Evolutionary conservation across 1,140 invertebrate species (phyloP).

Genomic region (Lordiphosa collinella): DNA sequence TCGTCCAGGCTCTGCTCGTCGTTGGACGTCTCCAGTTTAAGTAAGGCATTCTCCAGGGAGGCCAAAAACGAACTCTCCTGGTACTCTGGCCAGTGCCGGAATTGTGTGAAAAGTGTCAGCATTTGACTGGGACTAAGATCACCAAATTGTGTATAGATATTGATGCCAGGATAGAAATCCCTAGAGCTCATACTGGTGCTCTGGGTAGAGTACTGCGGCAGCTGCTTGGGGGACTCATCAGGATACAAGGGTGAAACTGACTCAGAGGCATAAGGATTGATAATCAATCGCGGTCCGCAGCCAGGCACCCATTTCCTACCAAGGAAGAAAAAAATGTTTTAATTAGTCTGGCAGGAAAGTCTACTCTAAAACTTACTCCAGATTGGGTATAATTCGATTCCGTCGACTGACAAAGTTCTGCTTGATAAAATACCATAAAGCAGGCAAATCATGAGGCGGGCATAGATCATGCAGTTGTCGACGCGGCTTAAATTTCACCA

Average conservation of each 20-base stretch:
- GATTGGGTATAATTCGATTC: constrained; percentile 82
- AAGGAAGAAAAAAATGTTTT: neutral
- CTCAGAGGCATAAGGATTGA: constrained; percentile 46
- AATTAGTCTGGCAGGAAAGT: too few relatives aligned
- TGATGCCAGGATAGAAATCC: constrained; percentile 81
- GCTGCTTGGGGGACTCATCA: constrained; percentile 77
- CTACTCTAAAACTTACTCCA: constrained; percentile 80
- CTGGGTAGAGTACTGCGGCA: constrained; percentile 57
- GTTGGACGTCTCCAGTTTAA: constrained; percentile 64
- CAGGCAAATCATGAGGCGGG: constrained; percentile 80
- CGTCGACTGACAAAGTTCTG: constrained; percentile 82
- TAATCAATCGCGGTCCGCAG: constrained; percentile 83
- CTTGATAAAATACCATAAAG: constrained; percentile 83
- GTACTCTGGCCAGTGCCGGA: constrained; percentile 83
- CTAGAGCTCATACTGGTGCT: constrained; percentile 48
- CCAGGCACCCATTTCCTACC: constrained; percentile 83
- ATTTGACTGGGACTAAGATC: constrained; percentile 82
- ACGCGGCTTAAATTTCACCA: constrained; percentile 82
- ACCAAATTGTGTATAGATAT: constrained; percentile 84
- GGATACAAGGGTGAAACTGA: constrained; percentile 53
- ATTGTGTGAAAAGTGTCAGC: constrained; percentile 81
- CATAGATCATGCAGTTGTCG: constrained; percentile 80
- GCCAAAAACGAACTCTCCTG: constrained; percentile 81
- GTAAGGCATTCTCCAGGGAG: constrained; percentile 81
- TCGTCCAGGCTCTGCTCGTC: constrained; percentile 64